Conservation (phyloP, 2,888 invertebrate species). For the Dastarcus helophoroides region DNA sequence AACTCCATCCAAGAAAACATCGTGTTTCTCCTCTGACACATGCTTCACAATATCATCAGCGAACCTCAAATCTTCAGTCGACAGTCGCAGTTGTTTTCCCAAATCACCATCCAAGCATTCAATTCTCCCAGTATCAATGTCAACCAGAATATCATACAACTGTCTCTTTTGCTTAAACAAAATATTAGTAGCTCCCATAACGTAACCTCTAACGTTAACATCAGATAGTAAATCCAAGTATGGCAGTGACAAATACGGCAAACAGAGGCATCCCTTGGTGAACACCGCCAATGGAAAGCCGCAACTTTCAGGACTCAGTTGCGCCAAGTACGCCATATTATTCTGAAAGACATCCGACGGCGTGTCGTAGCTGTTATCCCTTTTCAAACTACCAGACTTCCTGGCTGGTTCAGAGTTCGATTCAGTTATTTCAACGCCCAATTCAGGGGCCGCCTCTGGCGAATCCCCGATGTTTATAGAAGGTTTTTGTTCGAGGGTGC, state of each 20-base stretch:
- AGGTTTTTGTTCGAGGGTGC: slow-evolving; percentile 9
- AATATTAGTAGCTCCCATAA: slow-evolving; percentile 98
- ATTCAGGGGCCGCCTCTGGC: slow-evolving; percentile 17
- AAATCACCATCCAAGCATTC: slow-evolving; percentile 70
- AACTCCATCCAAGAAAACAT: slow-evolving; percentile 60
- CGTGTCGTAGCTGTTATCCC: slow-evolving; percentile 8
- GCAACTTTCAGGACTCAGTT: slow-evolving; percentile 59
- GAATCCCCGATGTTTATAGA: neutral
- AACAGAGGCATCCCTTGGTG: slow-evolving; percentile 82
- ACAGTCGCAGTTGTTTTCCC: slow-evolving; percentile 71
- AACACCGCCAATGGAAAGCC: slow-evolving; percentile 82
- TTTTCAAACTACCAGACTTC: slow-evolving; percentile 6
- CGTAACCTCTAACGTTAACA: slow-evolving; percentile 71
- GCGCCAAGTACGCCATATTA: slow-evolving; percentile 50
- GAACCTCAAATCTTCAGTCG: slow-evolving; percentile 91
- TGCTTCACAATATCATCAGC: slow-evolving; percentile 84
- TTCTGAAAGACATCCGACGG: slow-evolving; percentile 41
- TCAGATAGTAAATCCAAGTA: slow-evolving; percentile 87
- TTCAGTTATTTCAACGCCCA: slow-evolving; percentile 34
- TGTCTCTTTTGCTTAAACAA: slow-evolving; percentile 92
- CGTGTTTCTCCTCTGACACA: slow-evolving; percentile 51
- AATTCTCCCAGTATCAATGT: slow-evolving; percentile 75
- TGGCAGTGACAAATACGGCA: slow-evolving; percentile 91
- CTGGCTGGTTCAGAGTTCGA: slow-evolving; percentile 13
- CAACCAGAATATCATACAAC: slow-evolving; percentile 83